Evolutionary conservation across 2,797 vertebrate species (phyloP).

Genomic region (Mionectes olivaceus): DNA sequence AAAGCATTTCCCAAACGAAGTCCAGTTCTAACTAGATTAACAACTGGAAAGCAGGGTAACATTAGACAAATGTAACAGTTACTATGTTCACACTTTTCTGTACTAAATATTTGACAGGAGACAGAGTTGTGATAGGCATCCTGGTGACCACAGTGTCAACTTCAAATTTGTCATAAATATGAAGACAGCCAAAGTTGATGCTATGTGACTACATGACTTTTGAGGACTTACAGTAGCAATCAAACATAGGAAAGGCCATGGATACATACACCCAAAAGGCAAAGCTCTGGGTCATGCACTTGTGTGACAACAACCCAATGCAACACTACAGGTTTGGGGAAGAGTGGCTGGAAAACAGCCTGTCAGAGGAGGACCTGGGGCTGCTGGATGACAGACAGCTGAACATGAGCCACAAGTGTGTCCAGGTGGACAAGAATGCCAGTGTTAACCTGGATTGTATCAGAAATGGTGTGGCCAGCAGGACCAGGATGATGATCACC

Average conservation of each 20-base stretch:
- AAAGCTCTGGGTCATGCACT: fast-evolving
- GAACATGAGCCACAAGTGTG: neutral
- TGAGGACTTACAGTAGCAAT: neutral
- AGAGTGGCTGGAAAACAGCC: neutral
- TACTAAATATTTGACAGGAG: neutral
- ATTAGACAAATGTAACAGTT: neutral
- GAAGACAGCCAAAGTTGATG: neutral
- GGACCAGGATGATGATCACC: neutral
- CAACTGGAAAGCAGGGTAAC: neutral
- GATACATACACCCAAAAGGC: neutral
- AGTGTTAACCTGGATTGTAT: neutral
- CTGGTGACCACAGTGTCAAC: neutral
- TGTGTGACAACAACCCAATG: neutral
- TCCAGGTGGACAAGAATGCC: neutral
- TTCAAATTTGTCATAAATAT: neutral
- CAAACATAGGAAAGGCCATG: neutral
- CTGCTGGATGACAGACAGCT: fast-evolving
- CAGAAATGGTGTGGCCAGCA: neutral
- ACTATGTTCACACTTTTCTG: neutral
- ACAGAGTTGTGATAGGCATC: neutral
- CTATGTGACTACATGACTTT: neutral
- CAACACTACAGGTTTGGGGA: neutral
- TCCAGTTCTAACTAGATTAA: neutral
- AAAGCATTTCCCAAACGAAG: neutral
- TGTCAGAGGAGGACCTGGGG: neutral